Percentiles rank a stretch among this genome's conserved stretches.
These are phyloP conservation scores for Mesoligia furuncula DNA, from an alignment of 2,888 invertebrate species.

Conservation along the genomic window DNA sequence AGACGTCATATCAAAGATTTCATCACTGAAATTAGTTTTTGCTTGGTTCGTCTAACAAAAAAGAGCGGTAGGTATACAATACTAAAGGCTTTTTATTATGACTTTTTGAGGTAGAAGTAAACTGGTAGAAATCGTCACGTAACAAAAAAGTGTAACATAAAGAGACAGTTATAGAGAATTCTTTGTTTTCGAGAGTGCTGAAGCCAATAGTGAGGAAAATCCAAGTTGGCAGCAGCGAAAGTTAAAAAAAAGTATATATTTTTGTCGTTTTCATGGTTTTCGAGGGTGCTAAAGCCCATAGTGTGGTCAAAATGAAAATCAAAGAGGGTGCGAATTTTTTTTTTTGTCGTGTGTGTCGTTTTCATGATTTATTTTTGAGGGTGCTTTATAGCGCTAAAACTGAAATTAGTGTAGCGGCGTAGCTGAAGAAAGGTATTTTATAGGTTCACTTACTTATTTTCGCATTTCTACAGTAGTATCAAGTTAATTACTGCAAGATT, in stretches of 20 bases:
- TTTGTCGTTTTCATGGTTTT: background rate
- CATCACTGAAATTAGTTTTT: conserved; percentile 35
- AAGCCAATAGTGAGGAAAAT: background rate
- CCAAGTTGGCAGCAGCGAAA: background rate
- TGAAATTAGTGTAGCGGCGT: background rate
- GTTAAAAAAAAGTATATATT: no score
- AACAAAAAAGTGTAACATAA: background rate
- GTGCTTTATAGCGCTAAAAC: background rate
- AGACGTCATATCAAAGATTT: conserved; percentile 24
- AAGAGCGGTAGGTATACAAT: background rate
- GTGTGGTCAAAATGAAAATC: no score
- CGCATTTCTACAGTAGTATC: background rate
- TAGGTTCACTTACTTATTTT: background rate
- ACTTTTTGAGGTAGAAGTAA: background rate
- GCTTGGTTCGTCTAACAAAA: background rate
- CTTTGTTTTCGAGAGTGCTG: background rate
- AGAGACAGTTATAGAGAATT: background rate
- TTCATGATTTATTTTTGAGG: background rate
- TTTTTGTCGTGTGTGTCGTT: background rate
- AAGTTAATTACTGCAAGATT: background rate
- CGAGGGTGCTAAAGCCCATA: no score
- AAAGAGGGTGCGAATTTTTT: background rate
- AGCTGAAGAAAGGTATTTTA: background rate
- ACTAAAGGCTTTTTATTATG: background rate
- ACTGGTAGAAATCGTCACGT: background rate